phyloP scores from a whole-genome alignment of 2,113 vertebrate species.

The Cairina moschata region DNA sequence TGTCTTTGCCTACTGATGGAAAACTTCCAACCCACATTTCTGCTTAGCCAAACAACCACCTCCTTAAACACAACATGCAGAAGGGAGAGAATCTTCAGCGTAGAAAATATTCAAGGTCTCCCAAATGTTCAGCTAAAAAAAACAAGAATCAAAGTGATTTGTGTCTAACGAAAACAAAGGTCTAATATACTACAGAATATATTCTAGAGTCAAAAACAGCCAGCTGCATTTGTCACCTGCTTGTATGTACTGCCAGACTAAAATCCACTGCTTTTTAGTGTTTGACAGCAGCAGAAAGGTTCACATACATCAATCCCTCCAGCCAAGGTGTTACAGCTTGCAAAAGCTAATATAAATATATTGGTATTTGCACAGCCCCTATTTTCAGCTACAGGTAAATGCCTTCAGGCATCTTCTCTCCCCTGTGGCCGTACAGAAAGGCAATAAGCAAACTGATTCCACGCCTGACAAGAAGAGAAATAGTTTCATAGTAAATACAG shows the following conservation, averaged over 20 bases:
- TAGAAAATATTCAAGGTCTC: background rate
- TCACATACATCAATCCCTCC: background rate
- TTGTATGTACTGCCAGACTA: background rate
- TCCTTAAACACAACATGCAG: background rate
- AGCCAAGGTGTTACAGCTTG: background rate
- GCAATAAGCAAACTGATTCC: background rate
- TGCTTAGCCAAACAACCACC: background rate
- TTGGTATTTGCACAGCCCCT: background rate
- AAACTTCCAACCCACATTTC: background rate
- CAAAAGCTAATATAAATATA: rapidly evolving
- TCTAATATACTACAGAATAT: background rate
- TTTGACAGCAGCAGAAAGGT: background rate
- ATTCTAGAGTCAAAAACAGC: background rate
- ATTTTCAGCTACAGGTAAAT: background rate
- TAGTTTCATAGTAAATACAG: background rate
- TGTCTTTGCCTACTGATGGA: background rate
- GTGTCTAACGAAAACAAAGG: rapidly evolving
- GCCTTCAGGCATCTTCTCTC: background rate
- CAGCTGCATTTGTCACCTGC: background rate
- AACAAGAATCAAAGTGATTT: background rate
- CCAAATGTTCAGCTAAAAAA: background rate
- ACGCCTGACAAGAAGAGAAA: background rate
- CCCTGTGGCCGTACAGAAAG: background rate
- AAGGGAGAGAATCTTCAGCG: background rate
- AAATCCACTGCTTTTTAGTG: background rate